Percentiles rank a stretch among this genome's conserved stretches.
These are phyloP conservation scores for Setophaga coronata DNA, from an alignment of 2,113 vertebrate species.

Conservation along the genomic window DNA sequence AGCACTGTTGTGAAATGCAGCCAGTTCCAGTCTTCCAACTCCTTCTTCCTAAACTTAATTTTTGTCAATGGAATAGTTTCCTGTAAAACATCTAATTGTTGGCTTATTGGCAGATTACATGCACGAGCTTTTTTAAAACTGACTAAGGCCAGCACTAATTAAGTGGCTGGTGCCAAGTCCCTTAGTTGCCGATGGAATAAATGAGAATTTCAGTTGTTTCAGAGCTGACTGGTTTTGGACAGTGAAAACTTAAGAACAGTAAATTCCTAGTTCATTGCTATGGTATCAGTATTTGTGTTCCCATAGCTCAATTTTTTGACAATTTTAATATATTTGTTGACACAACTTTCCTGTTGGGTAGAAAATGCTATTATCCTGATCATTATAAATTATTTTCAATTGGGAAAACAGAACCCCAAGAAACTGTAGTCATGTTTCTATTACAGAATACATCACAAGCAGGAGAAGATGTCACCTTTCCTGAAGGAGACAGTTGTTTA, in stretches of 20 bases:
- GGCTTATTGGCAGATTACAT: neutral
- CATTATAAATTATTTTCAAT: neutral
- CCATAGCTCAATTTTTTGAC: neutral
- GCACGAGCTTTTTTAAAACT: constrained; percentile 3
- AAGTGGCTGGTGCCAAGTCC: neutral
- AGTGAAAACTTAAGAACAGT: neutral
- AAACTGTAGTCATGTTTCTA: neutral
- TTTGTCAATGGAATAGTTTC: constrained; percentile 59
- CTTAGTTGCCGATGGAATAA: constrained; percentile 20
- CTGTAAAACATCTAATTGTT: constrained; percentile 29
- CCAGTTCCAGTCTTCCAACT: constrained; percentile 9
- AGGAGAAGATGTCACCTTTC: neutral
- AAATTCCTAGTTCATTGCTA: neutral
- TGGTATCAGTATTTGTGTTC: neutral
- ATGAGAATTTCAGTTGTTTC: constrained; percentile 27
- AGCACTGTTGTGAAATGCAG: constrained; percentile 8
- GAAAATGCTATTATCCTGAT: neutral
- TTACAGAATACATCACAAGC: neutral
- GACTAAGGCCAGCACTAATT: neutral
- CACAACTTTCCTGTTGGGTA: neutral
- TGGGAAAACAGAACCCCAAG: neutral
- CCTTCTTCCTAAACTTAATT: constrained; percentile 47
- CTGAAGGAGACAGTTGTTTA: neutral
- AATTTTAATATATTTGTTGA: neutral
- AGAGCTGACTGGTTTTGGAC: neutral